A percentile compares a stretch with the other conserved stretches of the same genome.
These are phyloP conservation scores for Vombatus ursinus DNA, from an alignment of 2,113 vertebrate species.

Conservation along the genomic window DNA sequence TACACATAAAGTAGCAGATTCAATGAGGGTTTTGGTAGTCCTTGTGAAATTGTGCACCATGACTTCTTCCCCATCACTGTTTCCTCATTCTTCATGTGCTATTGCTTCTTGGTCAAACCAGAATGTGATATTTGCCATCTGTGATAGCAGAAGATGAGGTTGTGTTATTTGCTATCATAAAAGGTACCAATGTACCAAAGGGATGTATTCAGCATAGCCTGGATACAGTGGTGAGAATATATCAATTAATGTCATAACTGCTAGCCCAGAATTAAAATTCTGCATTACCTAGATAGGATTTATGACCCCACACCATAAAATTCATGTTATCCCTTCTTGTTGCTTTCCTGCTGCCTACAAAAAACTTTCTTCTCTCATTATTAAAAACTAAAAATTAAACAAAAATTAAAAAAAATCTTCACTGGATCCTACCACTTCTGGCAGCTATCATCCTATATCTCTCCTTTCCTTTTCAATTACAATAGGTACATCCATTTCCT, in stretches of 20 bases:
- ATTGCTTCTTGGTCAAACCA: not conserved
- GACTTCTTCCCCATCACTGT: not conserved
- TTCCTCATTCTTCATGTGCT: not conserved
- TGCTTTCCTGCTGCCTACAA: not conserved
- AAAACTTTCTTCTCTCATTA: not conserved
- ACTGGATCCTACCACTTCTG: not conserved
- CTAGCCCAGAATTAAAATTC: not conserved
- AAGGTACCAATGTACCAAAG: not conserved
- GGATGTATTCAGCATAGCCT: not conserved
- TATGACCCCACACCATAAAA: not conserved
- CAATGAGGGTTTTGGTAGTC: not conserved
- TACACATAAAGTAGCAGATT: not conserved
- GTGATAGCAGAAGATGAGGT: too few species aligned
- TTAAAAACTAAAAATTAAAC: not conserved
- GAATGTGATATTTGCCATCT: not conserved
- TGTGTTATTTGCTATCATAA: not conserved
- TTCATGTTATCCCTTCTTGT: not conserved
- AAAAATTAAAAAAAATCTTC: not conserved
- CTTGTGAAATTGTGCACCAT: not conserved
- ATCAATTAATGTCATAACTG: not conserved
- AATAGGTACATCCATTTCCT: not conserved
- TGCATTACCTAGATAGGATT: not conserved
- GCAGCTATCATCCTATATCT: not conserved
- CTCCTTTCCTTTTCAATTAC: not conserved
- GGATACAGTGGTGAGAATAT: not conserved